Conservation (phyloP, 2,797 vertebrate species). For the Pangasius macronema region DNA sequence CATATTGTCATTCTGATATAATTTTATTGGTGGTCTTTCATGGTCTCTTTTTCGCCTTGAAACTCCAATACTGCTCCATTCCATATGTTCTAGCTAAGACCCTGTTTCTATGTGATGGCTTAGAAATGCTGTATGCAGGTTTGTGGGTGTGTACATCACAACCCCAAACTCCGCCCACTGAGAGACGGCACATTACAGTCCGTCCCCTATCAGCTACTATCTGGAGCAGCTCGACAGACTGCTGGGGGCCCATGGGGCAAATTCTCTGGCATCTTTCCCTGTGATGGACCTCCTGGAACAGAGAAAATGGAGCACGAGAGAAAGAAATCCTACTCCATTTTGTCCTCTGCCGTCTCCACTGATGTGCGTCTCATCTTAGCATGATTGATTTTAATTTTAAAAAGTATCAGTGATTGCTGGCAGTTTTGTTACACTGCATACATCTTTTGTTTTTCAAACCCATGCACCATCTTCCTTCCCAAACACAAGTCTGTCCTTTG, state of each 20-base stretch:
- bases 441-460: not conserved
- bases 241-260: slow-evolving; percentile 59
- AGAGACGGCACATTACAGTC: slow-evolving; percentile 40
- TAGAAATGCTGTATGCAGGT: slow-evolving; percentile 20
- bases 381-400: slow-evolving; percentile 14
- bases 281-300: slow-evolving; percentile 59
- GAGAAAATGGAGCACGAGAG: slow-evolving; percentile 57
- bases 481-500: slow-evolving; percentile 52
- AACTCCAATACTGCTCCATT: not conserved
- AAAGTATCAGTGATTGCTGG: not conserved
- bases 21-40: slow-evolving; percentile 1
- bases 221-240: slow-evolving; percentile 64
- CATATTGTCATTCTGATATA: not conserved
- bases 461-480: slow-evolving; percentile 3
- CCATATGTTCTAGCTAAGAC: not conserved
- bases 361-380: not conserved
- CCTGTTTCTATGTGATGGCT: not conserved
- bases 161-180: slow-evolving; percentile 38
- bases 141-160: slow-evolving; percentile 15
- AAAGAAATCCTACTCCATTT: slow-evolving; percentile 34
- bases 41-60: not conserved
- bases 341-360: slow-evolving; percentile 30
- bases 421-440: not conserved
- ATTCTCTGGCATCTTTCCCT: slow-evolving; percentile 61
- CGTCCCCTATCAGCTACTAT: slow-evolving; percentile 57